A percentile compares a stretch with the other conserved stretches of the same genome.
These are phyloP conservation scores for Sus cebifrons DNA, from an alignment of 2,797 vertebrate species.

Conservation along the genomic window DNA sequence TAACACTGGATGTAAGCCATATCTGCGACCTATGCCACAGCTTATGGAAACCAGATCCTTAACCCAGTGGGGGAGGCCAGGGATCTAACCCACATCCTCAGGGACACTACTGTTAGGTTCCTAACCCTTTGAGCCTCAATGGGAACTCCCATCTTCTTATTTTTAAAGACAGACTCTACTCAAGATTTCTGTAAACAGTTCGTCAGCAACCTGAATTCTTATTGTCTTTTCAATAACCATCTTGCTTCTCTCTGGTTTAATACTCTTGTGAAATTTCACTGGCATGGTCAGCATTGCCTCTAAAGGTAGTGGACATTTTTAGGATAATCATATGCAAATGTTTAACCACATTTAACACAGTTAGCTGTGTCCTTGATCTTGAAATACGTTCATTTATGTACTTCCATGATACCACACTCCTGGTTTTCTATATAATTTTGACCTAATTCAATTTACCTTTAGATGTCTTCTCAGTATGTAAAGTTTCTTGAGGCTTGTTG, in stretches of 20 bases:
- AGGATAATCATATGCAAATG: rapidly evolving
- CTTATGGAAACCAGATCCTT: too few species aligned
- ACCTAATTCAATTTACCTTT: background rate
- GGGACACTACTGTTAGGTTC: too few species aligned
- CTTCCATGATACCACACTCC: background rate
- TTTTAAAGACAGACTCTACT: background rate
- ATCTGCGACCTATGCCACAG: too few species aligned
- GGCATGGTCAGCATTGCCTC: background rate
- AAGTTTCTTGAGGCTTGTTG: background rate
- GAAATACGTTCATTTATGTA: background rate
- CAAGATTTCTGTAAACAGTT: too few species aligned
- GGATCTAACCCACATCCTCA: too few species aligned
- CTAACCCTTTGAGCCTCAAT: too few species aligned
- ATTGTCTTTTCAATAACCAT: background rate
- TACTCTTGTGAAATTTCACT: background rate
- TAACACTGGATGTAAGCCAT: too few species aligned
- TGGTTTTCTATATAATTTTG: background rate
- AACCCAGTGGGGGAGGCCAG: too few species aligned
- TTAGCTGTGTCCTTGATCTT: background rate
- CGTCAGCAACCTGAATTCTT: background rate
- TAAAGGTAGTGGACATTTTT: background rate
- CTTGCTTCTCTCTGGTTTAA: background rate
- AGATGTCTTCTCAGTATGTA: background rate
- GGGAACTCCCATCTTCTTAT: background rate
- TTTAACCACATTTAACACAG: background rate